A percentile compares a stretch with the other conserved stretches of the same genome.
phyloP scores from a whole-genome alignment of 1,140 invertebrate species.

The Stegodyphus mimosarum region DNA sequence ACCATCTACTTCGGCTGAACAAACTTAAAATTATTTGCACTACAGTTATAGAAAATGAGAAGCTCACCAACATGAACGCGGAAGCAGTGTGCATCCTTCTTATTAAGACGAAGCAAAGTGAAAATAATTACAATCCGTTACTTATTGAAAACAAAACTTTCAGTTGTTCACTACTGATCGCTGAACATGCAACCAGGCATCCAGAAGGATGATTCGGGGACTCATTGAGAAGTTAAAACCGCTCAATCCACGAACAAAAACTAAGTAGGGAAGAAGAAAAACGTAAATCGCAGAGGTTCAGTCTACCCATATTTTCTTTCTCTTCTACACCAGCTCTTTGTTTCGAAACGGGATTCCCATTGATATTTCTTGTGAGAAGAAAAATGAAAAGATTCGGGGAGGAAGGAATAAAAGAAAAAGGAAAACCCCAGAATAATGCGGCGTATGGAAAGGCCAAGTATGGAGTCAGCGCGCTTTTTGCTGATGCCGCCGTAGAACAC shows the following conservation, averaged over 20 bases:
- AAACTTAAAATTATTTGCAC: no score
- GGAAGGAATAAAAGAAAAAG: not conserved
- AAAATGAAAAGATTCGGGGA: not conserved
- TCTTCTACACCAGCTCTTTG: not conserved
- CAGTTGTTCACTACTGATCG: no score
- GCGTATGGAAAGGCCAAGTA: not conserved
- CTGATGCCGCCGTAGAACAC: constrained; percentile 44
- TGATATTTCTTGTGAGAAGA: not conserved
- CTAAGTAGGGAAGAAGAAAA: no score
- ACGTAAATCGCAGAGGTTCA: not conserved
- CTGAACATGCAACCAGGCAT: constrained; percentile 6
- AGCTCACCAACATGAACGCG: no score
- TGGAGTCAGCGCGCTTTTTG: not conserved
- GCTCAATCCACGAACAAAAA: constrained; percentile 1
- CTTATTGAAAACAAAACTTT: no score
- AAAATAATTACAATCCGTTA: no score
- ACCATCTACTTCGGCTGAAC: no score
- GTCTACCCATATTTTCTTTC: not conserved
- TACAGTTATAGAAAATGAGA: no score
- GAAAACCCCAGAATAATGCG: not conserved
- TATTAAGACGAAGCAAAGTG: no score
- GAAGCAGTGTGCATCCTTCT: no score
- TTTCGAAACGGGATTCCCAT: constrained; percentile 35
- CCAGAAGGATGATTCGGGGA: not conserved
- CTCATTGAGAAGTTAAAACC: constrained; percentile 55